Conservation (phyloP, 2,888 invertebrate genomes). For the Amphipyra tragopoginis region DNA sequence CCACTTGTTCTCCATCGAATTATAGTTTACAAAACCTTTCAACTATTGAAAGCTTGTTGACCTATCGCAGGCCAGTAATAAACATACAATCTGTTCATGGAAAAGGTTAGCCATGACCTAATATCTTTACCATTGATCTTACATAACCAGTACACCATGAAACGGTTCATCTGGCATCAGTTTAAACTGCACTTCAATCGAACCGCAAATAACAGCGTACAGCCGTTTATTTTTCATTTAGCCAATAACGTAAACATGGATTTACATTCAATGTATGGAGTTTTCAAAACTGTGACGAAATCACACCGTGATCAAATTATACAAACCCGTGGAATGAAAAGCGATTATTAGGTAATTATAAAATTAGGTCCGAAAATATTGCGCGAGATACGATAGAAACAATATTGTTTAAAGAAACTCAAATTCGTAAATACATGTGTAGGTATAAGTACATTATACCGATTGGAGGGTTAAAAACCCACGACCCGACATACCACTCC, state of each 20-base stretch:
- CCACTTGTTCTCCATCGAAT: conserved; percentile 4
- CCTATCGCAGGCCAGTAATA: not conserved
- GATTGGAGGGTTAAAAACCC: too few relatives aligned
- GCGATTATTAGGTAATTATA: too few relatives aligned
- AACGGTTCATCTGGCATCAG: conserved; percentile 28
- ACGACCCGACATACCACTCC: too few relatives aligned
- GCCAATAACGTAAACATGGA: not conserved
- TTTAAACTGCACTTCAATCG: conserved; percentile 33
- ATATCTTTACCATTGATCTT: conserved; percentile 15
- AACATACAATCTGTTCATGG: conserved; percentile 1
- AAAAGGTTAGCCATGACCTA: conserved; percentile 33
- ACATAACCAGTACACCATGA: conserved; percentile 24
- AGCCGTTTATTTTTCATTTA: not conserved
- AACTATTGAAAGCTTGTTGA: conserved; percentile 17
- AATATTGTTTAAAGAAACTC: too few relatives aligned
- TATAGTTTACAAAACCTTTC: conserved; percentile 14
- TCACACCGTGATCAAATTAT: too few relatives aligned
- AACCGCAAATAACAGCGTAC: conserved; percentile 13
- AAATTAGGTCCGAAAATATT: too few relatives aligned
- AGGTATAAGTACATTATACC: too few relatives aligned
- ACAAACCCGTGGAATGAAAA: too few relatives aligned
- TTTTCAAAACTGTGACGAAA: too few relatives aligned
- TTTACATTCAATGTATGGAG: too few relatives aligned
- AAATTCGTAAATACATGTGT: too few relatives aligned
- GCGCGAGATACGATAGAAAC: too few relatives aligned